phyloP scores from a whole-genome alignment of 2,888 invertebrate species.

The Drosophila leonis region DNA sequence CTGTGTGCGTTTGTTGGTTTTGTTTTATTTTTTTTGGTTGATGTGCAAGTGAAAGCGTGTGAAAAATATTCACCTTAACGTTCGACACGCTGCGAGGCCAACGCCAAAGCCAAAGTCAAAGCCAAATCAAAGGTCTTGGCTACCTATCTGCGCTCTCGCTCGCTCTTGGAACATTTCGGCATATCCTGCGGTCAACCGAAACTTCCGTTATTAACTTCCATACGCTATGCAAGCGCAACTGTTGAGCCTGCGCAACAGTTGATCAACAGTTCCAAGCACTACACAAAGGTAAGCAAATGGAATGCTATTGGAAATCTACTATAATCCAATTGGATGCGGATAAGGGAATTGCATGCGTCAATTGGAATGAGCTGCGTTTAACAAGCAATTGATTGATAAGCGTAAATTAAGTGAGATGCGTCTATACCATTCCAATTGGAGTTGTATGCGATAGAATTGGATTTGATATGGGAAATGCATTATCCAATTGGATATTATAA shows the following conservation, averaged over 20 bases:
- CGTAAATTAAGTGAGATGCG: background rate
- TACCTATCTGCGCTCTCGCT: slow-evolving; percentile 21
- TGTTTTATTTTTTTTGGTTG: slow-evolving; percentile 11
- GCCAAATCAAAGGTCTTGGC: slow-evolving; percentile 24
- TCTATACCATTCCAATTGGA: background rate
- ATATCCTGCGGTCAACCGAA: slow-evolving; percentile 59
- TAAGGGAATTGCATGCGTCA: background rate
- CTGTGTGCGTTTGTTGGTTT: slow-evolving; percentile 30
- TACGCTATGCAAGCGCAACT: slow-evolving; percentile 61
- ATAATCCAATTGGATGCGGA: background rate
- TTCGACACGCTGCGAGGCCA: slow-evolving; percentile 37
- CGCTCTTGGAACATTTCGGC: slow-evolving; percentile 14
- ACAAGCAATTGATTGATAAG: background rate
- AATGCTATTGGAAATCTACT: background rate
- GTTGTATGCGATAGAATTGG: background rate
- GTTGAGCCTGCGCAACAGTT: slow-evolving; percentile 35
- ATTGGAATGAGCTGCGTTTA: background rate
- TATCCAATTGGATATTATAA: no score
- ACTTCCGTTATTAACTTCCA: slow-evolving; percentile 50
- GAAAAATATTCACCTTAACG: slow-evolving; percentile 62
- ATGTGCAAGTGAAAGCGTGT: slow-evolving; percentile 74
- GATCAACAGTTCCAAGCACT: slow-evolving; percentile 5
- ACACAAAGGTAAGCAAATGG: slow-evolving; percentile 19
- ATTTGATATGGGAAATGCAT: background rate
- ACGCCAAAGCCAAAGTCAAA: slow-evolving; percentile 4